Evolutionary conservation across 2,888 invertebrate genomes (phyloP), one percentile per base, ranked within the genome.

Genomic region (Aporophyla nigra): DNA sequence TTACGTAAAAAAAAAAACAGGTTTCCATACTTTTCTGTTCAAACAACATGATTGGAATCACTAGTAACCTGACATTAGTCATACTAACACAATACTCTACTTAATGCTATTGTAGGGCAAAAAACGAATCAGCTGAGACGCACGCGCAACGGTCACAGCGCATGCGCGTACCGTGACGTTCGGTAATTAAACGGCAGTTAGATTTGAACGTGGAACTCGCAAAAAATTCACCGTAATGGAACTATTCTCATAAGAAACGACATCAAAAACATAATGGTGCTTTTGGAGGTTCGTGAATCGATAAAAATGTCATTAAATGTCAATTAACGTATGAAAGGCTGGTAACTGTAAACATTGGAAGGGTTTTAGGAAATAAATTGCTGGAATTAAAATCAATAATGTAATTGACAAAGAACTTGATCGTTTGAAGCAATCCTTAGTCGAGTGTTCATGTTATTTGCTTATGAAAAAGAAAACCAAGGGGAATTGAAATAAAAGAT

Each of bases 111-210:
- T 71, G 63, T 76, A 71, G 77, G 73, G 70, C 82, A 88, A 86
- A 78, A 85, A 85, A 71, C 74, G 89, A 83, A 92, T 92, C 93
- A 93, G 91, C 92, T 92, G 93, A 84, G 85, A 77, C 93, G 92
- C 91, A 90, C 90, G 94, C 94, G 92, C 91, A 88, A 78, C 85
- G 79, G 78, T 70, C 80, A 86, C 74, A 78, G 88, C 87, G 89
- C 86, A 87, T 86, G 91, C 92, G 91, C 88, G 86, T 89, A 88
- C 90, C 93, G 92, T 93, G 92, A 93, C 92, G 73, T 83, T 75
- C 59, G 83, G 74, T 86, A 84, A 89, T 88, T 86, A 80, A 88
- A 90, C 87, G 83, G 83, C 86, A 83, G 84, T 83, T 89, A 86
- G 56, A 79, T 74, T 73, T 65, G 77, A 76, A 81, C 78, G 84